These are phyloP conservation scores for Epinephelus moara DNA, from an alignment of 2,113 vertebrate genomes.

Conservation along the genomic window DNA sequence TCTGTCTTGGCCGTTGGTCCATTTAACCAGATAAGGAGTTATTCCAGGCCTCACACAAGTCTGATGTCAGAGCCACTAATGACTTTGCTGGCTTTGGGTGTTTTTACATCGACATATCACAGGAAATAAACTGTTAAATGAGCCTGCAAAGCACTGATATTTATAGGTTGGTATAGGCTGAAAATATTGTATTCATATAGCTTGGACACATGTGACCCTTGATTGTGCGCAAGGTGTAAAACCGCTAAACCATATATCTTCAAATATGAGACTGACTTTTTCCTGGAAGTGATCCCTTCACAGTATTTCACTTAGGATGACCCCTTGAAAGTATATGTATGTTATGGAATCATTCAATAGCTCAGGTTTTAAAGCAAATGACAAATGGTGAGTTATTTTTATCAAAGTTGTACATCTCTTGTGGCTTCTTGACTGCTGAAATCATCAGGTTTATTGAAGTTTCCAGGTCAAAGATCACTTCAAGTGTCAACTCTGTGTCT, in stretches of 20 bases:
- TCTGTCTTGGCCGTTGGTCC: slow-evolving; percentile 72
- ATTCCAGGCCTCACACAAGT: slow-evolving; percentile 66
- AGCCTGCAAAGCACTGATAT: slow-evolving; percentile 45
- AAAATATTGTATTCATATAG: slow-evolving; percentile 48
- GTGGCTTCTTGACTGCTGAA: background rate
- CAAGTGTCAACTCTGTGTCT: slow-evolving; percentile 8
- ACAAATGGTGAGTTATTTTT: background rate
- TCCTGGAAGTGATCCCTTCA: slow-evolving; percentile 25
- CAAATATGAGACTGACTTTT: slow-evolving; percentile 42
- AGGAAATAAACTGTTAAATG: slow-evolving; percentile 63
- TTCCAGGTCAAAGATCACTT: slow-evolving; percentile 28
- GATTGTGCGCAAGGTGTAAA: slow-evolving; percentile 52
- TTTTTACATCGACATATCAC: slow-evolving; percentile 59
- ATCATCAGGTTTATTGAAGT: slow-evolving; percentile 8
- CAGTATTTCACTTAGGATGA: slow-evolving; percentile 35
- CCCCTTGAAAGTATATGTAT: slow-evolving; percentile 6
- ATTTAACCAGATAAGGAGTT: slow-evolving; percentile 79
- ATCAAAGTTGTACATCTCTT: slow-evolving; percentile 5
- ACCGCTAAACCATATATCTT: slow-evolving; percentile 43
- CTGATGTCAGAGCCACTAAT: slow-evolving; percentile 71
- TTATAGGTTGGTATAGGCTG: slow-evolving; percentile 54
- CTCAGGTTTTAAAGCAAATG: slow-evolving; percentile 12
- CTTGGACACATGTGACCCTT: slow-evolving; percentile 42
- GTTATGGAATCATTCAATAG: background rate
- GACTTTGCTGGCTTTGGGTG: slow-evolving; percentile 63